Evolutionary conservation across 2,888 invertebrate species (phyloP).

Genomic region (Suillia variegata): DNA sequence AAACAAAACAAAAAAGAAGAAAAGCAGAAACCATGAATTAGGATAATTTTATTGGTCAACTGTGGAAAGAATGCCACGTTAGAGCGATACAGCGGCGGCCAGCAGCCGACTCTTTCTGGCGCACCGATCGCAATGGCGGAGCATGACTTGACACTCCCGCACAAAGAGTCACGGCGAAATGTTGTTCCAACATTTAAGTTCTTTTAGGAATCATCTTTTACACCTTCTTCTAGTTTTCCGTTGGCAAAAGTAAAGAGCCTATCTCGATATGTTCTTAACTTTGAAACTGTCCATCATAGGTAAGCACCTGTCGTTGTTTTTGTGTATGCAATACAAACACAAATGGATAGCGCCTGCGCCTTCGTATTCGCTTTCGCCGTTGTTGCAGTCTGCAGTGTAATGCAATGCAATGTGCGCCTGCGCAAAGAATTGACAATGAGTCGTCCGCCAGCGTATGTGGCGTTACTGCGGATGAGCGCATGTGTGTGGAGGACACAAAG

Average conservation of each 20-base stretch:
- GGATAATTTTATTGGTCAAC: slow-evolving; percentile 57
- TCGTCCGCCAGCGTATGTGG: neutral
- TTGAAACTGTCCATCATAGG: neutral
- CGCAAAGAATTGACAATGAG: neutral
- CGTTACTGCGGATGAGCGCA: neutral
- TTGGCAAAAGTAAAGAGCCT: too few relatives aligned
- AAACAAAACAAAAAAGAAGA: slow-evolving; percentile 41
- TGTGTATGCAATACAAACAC: neutral
- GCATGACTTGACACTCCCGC: slow-evolving; percentile 52
- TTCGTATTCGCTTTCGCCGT: neutral
- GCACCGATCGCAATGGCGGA: slow-evolving; percentile 7
- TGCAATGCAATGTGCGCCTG: neutral
- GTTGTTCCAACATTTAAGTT: too few relatives aligned
- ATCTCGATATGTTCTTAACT: too few relatives aligned
- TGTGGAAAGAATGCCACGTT: slow-evolving; percentile 29
- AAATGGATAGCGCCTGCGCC: neutral
- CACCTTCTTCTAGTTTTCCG: too few relatives aligned
- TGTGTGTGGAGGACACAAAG: neutral
- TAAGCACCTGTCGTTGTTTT: neutral
- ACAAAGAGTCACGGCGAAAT: neutral
- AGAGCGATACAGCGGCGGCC: slow-evolving; percentile 6
- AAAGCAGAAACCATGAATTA: slow-evolving; percentile 49
- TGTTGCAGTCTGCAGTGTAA: neutral
- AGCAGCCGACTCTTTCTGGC: slow-evolving; percentile 9
- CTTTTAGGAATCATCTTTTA: too few relatives aligned